Conservation (phyloP, 1,140 invertebrate species). For the Drosophila parvula region DNA sequence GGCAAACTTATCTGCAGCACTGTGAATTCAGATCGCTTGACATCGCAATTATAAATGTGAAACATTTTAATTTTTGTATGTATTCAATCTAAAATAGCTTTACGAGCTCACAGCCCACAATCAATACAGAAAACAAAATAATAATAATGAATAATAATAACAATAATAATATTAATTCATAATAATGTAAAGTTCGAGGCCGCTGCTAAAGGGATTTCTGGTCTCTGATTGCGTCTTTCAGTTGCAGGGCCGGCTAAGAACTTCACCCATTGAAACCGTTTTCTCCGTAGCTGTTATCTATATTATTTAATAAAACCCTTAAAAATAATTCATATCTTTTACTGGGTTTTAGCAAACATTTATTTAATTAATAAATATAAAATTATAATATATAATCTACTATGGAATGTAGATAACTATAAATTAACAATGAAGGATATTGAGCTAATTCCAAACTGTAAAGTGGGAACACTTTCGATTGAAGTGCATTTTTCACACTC, state of each 20-base stretch:
- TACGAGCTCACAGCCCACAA: slow-evolving; percentile 55
- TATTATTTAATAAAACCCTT: slow-evolving; percentile 69
- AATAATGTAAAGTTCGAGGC: slow-evolving; percentile 15
- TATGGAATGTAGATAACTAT: too few species aligned
- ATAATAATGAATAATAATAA: not conserved
- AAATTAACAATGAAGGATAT: not conserved
- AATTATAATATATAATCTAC: too few species aligned
- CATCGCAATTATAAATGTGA: slow-evolving; percentile 52
- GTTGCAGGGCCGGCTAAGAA: slow-evolving; percentile 50
- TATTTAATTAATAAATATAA: too few species aligned
- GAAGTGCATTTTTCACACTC: not conserved
- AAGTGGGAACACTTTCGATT: too few species aligned
- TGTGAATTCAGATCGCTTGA: slow-evolving; percentile 40
- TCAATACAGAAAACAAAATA: slow-evolving; percentile 9
- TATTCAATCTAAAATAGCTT: slow-evolving; percentile 50
- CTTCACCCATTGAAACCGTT: slow-evolving; percentile 58
- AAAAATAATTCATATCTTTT: slow-evolving; percentile 19
- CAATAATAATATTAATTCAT: slow-evolving; percentile 12
- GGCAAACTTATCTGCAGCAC: slow-evolving; percentile 37
- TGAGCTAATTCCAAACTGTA: too few species aligned
- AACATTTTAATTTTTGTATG: slow-evolving; percentile 64
- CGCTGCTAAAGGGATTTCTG: slow-evolving; percentile 12
- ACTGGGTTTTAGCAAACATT: too few species aligned
- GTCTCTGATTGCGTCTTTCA: slow-evolving; percentile 22
- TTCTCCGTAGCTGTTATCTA: slow-evolving; percentile 64